These are phyloP conservation scores for Phylloscopus trochiloides DNA, from an alignment of 2,113 vertebrate species.

Conservation along the genomic window DNA sequence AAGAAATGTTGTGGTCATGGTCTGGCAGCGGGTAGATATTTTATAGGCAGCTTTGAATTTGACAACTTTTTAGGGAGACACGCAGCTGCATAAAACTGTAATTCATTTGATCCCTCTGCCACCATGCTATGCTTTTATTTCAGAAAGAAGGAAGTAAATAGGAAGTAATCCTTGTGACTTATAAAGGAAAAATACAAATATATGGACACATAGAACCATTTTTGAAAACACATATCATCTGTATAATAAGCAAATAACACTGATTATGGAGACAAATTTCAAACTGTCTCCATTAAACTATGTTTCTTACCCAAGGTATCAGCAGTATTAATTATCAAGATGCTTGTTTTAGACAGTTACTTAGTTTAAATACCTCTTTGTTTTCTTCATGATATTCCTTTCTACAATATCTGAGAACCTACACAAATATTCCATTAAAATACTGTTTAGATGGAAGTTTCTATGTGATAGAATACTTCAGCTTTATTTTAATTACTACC, in stretches of 20 bases:
- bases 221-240: neutral
- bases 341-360: neutral
- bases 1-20: neutral
- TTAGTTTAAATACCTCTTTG: neutral
- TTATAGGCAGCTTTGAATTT: neutral
- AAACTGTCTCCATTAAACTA: neutral
- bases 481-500: conserved; percentile 12
- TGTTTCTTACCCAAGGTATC: neutral
- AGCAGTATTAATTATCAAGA: neutral
- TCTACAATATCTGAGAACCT: neutral
- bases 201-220: neutral
- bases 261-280: neutral
- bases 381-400: neutral
- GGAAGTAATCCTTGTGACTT: neutral
- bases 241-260: neutral
- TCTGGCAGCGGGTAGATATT: neutral
- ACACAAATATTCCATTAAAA: neutral
- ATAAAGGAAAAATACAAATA: neutral
- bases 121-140: neutral
- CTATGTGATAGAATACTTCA: neutral
- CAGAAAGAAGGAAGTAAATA: neutral
- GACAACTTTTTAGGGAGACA: neutral
- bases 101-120: neutral
- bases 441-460: neutral
- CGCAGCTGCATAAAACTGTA: neutral